Evolutionary conservation across 2,113 vertebrate species (phyloP), one percentile per base, ranked within the genome.

Genomic region (Etheostoma spectabile): DNA sequence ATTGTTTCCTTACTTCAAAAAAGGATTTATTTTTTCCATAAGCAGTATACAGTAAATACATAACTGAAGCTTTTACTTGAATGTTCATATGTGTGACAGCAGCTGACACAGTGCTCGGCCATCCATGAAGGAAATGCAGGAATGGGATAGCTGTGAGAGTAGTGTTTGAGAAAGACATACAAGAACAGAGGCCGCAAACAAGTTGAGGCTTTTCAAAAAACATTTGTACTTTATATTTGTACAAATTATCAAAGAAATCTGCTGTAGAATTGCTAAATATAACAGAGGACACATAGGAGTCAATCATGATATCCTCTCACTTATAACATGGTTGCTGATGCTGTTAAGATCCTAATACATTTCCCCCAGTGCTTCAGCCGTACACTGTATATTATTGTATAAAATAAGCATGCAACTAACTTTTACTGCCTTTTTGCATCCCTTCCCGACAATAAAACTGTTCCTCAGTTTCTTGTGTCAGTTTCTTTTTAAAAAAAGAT

Each of bases 31-130:
- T 76, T 81, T 46, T 38, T 2, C 62, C 62, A 64, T 86, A 68
- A 67, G 71, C 67, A 67, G 71, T 27, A 13, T 79, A 86, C 78
- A 73, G 88, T 89, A 89, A 86, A 83, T 77, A 68, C 76, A 82
- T 42, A 83, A 72, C 76, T 77, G 83, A 84, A 79, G 80, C 71
- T 60, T 82, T 80, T 79, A 83, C 78, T 72, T 83, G 74, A 75
- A 82, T 33, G 61, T 78, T 73, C 42, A 82, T 83, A 86, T 16
- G 11, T 82, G 70, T 90, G 89, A 84, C 89, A 91, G 91, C 74
- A 71, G 83, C 88, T 86, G 88, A 84, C 88, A 88, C 83, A 22
- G 52, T 62, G 85, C 81, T 82, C 90, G 38, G 86, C 83, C 83
- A 89, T 83, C 79, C 85, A 82, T 85, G 49, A 89, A 83, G 89